Evolutionary conservation across 2,797 vertebrate species (phyloP).

Genomic region (Sebastes taczanowskii): DNA sequence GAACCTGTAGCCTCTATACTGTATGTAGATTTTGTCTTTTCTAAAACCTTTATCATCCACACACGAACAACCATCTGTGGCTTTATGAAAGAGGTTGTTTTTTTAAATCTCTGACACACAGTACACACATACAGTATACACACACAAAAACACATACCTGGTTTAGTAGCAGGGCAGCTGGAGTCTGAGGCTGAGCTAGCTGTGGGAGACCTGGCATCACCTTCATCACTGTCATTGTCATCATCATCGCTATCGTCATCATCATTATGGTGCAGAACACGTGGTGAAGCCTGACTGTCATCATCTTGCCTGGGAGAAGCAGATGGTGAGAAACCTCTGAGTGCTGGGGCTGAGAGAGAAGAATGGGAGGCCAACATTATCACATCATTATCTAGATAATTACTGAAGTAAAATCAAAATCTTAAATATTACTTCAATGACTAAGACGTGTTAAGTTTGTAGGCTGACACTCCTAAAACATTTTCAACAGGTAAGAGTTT

Average conservation of each 20-base stretch:
- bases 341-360: conserved; percentile 6
- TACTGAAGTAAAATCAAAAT: background rate
- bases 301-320: conserved; percentile 33
- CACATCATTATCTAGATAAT: background rate
- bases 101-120: background rate
- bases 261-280: conserved; percentile 2
- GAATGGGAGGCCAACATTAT: background rate
- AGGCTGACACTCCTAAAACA: background rate
- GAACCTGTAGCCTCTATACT: background rate
- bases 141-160: conserved; percentile 51
- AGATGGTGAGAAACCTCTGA: background rate
- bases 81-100: background rate
- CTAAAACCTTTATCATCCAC: background rate
- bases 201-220: conserved; percentile 49
- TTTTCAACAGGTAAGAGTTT: background rate
- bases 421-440: background rate
- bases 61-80: background rate
- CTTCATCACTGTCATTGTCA: conserved; percentile 35
- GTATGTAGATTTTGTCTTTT: background rate
- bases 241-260: conserved; percentile 11
- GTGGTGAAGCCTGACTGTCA: conserved; percentile 39
- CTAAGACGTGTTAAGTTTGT: background rate
- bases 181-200: conserved; percentile 63
- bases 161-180: conserved; percentile 47
- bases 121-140: background rate